These are phyloP conservation scores for Danio choprae DNA, from an alignment of 2,797 vertebrate genomes.

Conservation along the genomic window DNA sequence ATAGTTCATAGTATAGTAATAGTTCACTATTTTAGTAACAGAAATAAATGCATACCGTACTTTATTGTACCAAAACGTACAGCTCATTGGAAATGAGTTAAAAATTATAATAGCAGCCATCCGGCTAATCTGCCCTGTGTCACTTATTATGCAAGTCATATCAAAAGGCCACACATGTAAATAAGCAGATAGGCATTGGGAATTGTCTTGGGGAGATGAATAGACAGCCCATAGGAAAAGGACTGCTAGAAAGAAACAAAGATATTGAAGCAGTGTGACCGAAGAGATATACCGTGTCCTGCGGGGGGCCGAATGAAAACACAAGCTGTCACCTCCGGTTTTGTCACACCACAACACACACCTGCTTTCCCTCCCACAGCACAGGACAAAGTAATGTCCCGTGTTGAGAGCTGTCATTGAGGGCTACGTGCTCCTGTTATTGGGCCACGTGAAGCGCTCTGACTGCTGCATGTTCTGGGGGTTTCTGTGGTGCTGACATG, in stretches of 20 bases:
- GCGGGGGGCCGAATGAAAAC: constrained; percentile 48
- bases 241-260: constrained; percentile 17
- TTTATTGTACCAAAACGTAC: too few species aligned
- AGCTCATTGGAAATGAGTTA: too few species aligned
- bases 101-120: too few species aligned
- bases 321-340: constrained; percentile 64
- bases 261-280: constrained; percentile 32
- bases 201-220: constrained; percentile 32
- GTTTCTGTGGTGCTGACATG: constrained; percentile 29
- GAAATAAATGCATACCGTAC: too few species aligned
- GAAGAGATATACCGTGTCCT: constrained; percentile 46
- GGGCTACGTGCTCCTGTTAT: constrained; percentile 33
- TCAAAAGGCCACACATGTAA: background rate
- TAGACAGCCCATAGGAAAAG: constrained; percentile 14
- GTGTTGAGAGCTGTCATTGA: constrained; percentile 51
- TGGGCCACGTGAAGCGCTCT: constrained; percentile 45
- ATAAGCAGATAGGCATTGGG: background rate
- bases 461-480: constrained; percentile 15
- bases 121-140: background rate
- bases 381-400: constrained; percentile 38
- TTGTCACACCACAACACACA: constrained; percentile 50
- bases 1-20: too few species aligned
- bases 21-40: too few species aligned
- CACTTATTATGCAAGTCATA: background rate
- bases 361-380: constrained; percentile 37